Base-by-base conservation (phyloP, 1,140 invertebrate genomes). In the Drosophila mojavensis region DNA sequence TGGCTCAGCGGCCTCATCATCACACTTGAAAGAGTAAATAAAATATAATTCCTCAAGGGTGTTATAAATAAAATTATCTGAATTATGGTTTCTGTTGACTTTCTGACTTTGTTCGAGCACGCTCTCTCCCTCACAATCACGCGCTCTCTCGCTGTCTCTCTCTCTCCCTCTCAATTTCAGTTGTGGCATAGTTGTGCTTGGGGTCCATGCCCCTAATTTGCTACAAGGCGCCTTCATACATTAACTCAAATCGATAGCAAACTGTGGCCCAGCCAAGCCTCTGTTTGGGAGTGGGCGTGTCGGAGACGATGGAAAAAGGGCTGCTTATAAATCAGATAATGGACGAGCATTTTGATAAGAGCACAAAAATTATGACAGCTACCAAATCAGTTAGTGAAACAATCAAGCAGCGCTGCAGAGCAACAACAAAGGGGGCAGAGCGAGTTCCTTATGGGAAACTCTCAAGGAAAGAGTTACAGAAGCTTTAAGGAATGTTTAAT, bases 51-150 rank as follows among this genome's bases (percentile, higher is more conserved):
- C 86, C 86, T 91, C 86, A 86, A 90, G 86, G 86, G 86, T 90
- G 85, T 90, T 90, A 90, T 90, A 90, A 90, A 90, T 90, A 90
- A 90, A 90, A 90, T 90, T 90, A 90, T 88, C 82, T 90, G 81
- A 90, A 90, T 90, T 86, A 90, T 90, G 82, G 86, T 90, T 90
- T 89, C 66, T 78, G 79, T 90, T 90, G 78, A 85, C 81, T 90
- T 81, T 85, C 69, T 74, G 72, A 90, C 84, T 79, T 61, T 50
- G 58, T 63, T 28, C 59, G 30, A 36, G 4, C 15, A 9, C 30
- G 41, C 48, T 11, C 7, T 11, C 33, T 45, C 13, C 5, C 39
- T 13, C 28, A 15, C 7, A 9, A 26, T 11, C 11, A 0, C 30
- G 2, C 41, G n/a, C 30, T 2, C 2, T n/a, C 54, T 24, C 47